These are phyloP conservation scores for Atta cephalotes DNA, from an alignment of 1,140 invertebrate genomes.

Conservation along the genomic window DNA sequence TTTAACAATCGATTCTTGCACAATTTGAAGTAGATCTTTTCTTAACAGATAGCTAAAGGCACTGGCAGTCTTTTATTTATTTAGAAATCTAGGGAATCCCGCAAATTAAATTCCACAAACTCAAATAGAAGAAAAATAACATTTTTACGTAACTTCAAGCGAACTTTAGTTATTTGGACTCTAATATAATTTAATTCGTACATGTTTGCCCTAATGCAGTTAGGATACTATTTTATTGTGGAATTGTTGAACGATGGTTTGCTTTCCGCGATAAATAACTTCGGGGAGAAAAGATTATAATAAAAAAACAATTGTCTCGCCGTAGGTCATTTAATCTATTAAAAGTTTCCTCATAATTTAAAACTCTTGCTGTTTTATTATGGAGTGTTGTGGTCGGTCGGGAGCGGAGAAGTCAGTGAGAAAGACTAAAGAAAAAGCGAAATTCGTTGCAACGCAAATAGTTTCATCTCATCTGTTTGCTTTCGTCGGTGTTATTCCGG, in stretches of 20 bases:
- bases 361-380: constrained; percentile 1
- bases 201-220: background rate
- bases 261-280: background rate
- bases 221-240: background rate
- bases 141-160: constrained; percentile 4
- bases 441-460: constrained; percentile 7
- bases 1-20: background rate
- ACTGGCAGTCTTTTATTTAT: background rate
- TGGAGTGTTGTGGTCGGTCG: background rate
- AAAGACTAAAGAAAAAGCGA: constrained; percentile 12
- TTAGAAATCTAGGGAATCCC: background rate
- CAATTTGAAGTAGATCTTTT: background rate
- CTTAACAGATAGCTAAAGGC: background rate
- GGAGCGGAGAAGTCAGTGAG: background rate
- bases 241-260: background rate
- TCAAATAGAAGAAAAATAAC: constrained; percentile 15
- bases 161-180: background rate
- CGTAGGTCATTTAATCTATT: constrained; percentile 17
- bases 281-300: background rate
- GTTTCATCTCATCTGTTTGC: constrained; percentile 61
- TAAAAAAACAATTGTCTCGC: constrained; percentile 10
- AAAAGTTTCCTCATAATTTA: constrained; percentile 30
- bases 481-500: constrained; percentile 35
- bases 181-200: constrained; percentile 20
- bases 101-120: constrained; percentile 8